phyloP scores from a whole-genome alignment of 2,113 vertebrate genomes.

The Catagonus wagneri region DNA sequence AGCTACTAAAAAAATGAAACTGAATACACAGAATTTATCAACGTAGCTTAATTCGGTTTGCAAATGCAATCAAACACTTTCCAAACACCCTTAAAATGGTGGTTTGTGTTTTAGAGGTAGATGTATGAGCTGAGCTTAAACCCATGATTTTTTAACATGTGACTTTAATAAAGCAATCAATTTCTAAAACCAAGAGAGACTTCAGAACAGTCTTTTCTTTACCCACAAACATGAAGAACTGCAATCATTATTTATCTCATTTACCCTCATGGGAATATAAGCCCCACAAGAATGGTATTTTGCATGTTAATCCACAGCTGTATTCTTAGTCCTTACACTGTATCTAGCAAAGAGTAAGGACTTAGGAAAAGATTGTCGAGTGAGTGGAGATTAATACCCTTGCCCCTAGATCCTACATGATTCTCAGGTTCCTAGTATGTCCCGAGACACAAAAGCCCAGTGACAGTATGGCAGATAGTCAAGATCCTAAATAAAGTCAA shows the following conservation, averaged over 20 bases:
- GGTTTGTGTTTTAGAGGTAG: background rate
- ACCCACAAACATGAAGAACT: background rate
- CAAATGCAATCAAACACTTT: slow-evolving; percentile 32
- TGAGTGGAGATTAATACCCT: background rate
- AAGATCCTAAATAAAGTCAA: background rate
- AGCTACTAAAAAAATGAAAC: slow-evolving; percentile 53
- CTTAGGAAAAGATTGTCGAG: background rate
- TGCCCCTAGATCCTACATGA: background rate
- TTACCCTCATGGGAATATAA: background rate
- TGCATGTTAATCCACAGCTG: background rate
- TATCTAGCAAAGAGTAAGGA: rapidly evolving
- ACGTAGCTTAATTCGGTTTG: slow-evolving; percentile 41
- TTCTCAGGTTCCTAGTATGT: background rate
- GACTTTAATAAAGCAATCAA: background rate
- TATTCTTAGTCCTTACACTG: background rate
- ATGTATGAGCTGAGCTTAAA: background rate
- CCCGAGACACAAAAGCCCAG: background rate
- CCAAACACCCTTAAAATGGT: background rate
- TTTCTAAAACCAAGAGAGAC: background rate
- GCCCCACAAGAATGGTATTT: background rate
- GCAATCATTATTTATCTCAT: background rate
- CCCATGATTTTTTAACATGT: background rate
- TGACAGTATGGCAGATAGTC: background rate
- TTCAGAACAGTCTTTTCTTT: background rate
- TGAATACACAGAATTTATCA: background rate